Evolutionary conservation across 2,113 vertebrate species (phyloP).

Genomic region (Hyaena hyaena): DNA sequence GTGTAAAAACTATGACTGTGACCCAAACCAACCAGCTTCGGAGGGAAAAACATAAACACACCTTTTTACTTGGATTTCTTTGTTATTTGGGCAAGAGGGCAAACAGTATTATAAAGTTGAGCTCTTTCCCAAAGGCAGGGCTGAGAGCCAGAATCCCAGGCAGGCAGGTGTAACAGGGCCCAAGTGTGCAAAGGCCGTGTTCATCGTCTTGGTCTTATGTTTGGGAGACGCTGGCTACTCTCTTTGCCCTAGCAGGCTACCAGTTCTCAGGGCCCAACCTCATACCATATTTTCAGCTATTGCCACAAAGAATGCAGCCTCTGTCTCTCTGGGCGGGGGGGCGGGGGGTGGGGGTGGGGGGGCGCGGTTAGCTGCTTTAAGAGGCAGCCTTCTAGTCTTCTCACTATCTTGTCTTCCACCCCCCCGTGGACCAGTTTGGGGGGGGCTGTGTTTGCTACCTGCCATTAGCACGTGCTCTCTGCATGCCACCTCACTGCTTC

Average conservation of each 20-base stretch:
- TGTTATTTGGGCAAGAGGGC: neutral
- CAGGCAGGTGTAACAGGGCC: neutral
- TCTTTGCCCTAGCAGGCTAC: neutral
- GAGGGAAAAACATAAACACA: neutral
- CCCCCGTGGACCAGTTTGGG: neutral
- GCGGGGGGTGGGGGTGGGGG: no score
- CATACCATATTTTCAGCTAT: neutral
- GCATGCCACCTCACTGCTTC: neutral
- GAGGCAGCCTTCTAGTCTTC: neutral
- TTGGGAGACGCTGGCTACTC: neutral
- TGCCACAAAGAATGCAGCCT: neutral
- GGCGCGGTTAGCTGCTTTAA: neutral
- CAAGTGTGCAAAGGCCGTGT: neutral
- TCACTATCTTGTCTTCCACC: neutral
- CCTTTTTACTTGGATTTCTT: neutral
- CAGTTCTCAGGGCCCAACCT: neutral
- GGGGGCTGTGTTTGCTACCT: neutral
- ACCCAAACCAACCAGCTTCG: neutral
- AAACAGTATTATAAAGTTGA: neutral
- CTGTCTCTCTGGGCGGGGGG: neutral
- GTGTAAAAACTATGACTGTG: neutral
- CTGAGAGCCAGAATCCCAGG: neutral
- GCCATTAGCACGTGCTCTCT: neutral
- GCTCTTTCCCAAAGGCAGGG: neutral
- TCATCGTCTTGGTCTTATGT: fast-evolving